phyloP scores from a whole-genome alignment of 2,113 vertebrate species.

The Enhydra lutris region DNA sequence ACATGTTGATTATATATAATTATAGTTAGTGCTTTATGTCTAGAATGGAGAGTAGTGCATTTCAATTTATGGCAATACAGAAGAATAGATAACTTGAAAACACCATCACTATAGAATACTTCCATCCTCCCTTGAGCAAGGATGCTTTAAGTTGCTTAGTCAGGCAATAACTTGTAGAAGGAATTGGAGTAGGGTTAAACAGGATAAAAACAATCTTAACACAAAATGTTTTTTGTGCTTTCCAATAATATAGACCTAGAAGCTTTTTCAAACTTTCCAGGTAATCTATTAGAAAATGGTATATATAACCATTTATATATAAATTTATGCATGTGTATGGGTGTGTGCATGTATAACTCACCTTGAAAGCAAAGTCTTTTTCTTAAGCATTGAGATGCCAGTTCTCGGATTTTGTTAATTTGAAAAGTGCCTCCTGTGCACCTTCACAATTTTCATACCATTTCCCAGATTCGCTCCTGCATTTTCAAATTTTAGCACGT shows the following conservation, averaged over 20 bases:
- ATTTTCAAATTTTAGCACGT: not conserved
- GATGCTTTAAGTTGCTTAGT: not conserved
- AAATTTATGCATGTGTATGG: not conserved
- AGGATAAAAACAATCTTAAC: not conserved
- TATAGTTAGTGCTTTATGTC: not conserved
- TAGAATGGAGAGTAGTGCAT: not conserved
- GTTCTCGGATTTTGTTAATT: not conserved
- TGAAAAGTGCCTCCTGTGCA: not conserved
- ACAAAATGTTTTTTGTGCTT: not conserved
- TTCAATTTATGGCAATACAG: not conserved
- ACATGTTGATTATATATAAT: not conserved
- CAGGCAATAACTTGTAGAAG: not conserved
- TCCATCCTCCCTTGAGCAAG: not conserved
- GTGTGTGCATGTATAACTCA: not conserved
- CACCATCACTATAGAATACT: not conserved
- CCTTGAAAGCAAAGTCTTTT: not conserved
- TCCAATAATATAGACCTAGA: not conserved
- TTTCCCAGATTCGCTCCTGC: not conserved
- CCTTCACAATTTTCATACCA: not conserved
- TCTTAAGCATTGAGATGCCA: not conserved
- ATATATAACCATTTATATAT: too few species aligned
- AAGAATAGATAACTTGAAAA: not conserved
- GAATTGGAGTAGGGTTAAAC: not conserved
- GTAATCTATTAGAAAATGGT: not conserved
- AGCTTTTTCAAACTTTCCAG: not conserved